Base-by-base conservation (phyloP, 2,888 invertebrate species). In the Amitus sp. region DNA sequence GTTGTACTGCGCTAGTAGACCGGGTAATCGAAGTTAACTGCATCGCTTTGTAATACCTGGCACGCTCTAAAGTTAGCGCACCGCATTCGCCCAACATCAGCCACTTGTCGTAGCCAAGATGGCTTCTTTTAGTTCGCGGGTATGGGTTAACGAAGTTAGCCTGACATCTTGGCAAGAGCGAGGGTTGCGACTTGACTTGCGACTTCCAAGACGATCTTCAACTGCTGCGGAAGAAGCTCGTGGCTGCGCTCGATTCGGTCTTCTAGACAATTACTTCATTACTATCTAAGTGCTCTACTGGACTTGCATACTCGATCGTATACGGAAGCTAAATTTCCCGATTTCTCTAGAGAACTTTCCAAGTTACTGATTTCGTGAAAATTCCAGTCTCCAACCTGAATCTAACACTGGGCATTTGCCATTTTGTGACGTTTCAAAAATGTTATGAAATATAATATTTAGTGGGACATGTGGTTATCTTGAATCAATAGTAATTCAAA, bases 241-340 rank as follows among this genome's bases (percentile, higher is more conserved):
- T 53, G 57, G 47, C 50, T 62, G 54, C 54, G 27, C 68, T 64
- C 73, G 68, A 75, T 78, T 76, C 75, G 74, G 74, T 76, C 77
- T 79, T 78, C 70, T 69, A 69, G 73, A 71, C 78, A 80, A 80
- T 81, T 79, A 78, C 69, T 80, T 78, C 79, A 81, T 81, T 80
- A 80, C 77, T 76, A 67, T 71, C 74, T 79, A 80, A 79, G 80
- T 80, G 79, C 80, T 76, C 71, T 74, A 72, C 73, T 47, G 62
- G 56, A 55, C 62, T 51, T 58, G 58, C 62, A 63, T 58, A 58
- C 55, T 47, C 20, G 58, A 28, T 57, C 57, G 23, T 23, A 23
- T 23, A n/a, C 23, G 23, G 4, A 23, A 23, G 23, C n/a, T n/a
- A n/a, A n/a, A n/a, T n/a, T n/a, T n/a, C n/a, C n/a, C n/a, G n/a